A percentile compares a stretch with the other conserved stretches of the same genome.
Conservation (phyloP, 2,113 vertebrate genomes). For the Cheilinus undulatus region DNA sequence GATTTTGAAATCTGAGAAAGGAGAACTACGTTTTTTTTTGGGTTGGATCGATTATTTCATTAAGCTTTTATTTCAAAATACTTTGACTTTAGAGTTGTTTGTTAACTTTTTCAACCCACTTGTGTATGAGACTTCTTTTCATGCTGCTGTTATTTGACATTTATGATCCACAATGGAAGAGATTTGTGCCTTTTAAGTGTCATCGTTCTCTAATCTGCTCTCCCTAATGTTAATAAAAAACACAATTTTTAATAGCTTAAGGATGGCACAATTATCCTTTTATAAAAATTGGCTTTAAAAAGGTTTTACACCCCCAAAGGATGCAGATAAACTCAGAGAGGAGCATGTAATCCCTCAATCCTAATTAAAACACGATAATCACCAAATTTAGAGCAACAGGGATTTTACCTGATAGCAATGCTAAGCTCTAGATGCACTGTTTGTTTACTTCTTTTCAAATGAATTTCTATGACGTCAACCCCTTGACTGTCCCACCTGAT, state of each 20-base stretch:
- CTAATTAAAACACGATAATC: slow-evolving; percentile 72
- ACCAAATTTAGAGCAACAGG: slow-evolving; percentile 61
- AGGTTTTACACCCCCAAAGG: slow-evolving; percentile 63
- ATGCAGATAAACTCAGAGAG: slow-evolving; percentile 64
- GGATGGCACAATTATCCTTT: slow-evolving; percentile 57
- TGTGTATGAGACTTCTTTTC: background rate
- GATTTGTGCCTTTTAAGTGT: slow-evolving; percentile 32
- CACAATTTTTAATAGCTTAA: slow-evolving; percentile 31
- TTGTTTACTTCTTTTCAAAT: slow-evolving; percentile 38
- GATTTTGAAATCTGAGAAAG: slow-evolving; percentile 37
- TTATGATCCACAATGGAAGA: slow-evolving; percentile 18
- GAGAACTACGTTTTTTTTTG: slow-evolving; percentile 27
- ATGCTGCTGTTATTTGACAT: background rate
- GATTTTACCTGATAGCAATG: slow-evolving; percentile 53
- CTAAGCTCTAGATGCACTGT: slow-evolving; percentile 26
- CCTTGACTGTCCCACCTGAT: slow-evolving; percentile 85
- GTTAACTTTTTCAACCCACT: slow-evolving; percentile 10
- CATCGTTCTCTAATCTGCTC: slow-evolving; percentile 43
- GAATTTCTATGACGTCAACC: background rate
- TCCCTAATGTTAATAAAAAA: slow-evolving; percentile 61
- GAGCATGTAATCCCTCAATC: slow-evolving; percentile 71
- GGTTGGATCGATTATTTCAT: slow-evolving; percentile 35
- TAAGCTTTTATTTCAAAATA: background rate
- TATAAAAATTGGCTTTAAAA: slow-evolving; percentile 68
- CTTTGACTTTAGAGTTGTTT: slow-evolving; percentile 25